Evolutionary conservation across 2,113 vertebrate genomes (phyloP).

Genomic region (Geothlypis trichas): DNA sequence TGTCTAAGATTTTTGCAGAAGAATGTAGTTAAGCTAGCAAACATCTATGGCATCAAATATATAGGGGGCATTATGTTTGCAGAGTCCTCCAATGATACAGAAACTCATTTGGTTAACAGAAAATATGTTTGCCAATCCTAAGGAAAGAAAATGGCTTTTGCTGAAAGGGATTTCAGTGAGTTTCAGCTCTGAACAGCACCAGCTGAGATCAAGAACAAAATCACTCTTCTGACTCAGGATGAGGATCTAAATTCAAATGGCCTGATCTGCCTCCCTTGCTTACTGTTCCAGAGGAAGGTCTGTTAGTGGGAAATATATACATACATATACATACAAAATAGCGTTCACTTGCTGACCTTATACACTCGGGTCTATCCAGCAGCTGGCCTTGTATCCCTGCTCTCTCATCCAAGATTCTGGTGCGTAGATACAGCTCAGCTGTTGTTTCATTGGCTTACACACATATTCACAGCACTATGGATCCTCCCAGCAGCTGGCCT

Average conservation of each 20-base stretch:
- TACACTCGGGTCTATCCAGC: no score
- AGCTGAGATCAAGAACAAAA: neutral
- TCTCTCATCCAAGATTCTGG: neutral
- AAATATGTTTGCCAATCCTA: neutral
- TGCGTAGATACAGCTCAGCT: rapidly evolving
- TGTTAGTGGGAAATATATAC: neutral
- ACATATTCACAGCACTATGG: neutral
- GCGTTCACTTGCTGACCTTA: neutral
- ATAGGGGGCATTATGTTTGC: neutral
- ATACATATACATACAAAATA: neutral
- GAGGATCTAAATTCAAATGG: neutral
- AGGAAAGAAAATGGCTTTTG: neutral
- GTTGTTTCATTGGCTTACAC: neutral
- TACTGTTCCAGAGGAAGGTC: neutral
- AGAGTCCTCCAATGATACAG: neutral
- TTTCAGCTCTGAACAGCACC: neutral
- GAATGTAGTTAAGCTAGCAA: neutral
- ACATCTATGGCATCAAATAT: neutral
- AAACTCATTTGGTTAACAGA: neutral
- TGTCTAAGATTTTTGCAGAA: neutral
- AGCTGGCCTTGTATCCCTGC: neutral
- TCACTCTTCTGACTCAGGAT: neutral
- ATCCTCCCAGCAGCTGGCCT: neutral
- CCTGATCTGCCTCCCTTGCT: neutral
- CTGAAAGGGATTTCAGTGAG: neutral